Conservation (phyloP, 1,140 invertebrate species). For the Drosophila serrata region DNA sequence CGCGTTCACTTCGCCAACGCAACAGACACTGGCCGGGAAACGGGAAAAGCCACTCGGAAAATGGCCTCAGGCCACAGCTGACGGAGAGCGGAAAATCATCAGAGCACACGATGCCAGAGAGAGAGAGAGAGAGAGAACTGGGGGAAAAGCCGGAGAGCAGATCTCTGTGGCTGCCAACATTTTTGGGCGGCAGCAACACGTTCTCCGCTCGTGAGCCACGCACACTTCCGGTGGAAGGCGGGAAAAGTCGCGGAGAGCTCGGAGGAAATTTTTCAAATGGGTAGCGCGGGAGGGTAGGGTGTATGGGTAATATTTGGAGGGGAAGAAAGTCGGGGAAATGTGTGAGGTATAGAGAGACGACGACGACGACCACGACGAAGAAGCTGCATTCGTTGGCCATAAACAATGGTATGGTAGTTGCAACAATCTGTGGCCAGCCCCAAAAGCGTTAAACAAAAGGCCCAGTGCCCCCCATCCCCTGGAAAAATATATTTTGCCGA, state of each 20-base stretch:
- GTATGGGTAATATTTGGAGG: neutral
- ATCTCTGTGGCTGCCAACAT: conserved; percentile 37
- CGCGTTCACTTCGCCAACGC: conserved; percentile 78
- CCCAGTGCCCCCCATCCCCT: conserved; percentile 3
- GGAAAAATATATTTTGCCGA: neutral
- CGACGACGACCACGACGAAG: neutral
- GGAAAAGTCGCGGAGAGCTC: conserved; percentile 5
- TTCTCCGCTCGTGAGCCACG: conserved; percentile 49
- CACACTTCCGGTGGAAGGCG: conserved; percentile 67
- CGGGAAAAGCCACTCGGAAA: conserved; percentile 41
- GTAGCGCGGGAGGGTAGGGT: neutral
- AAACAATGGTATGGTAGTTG: conserved; percentile 75
- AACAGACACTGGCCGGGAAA: conserved; percentile 78
- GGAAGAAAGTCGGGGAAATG: conserved; percentile 1
- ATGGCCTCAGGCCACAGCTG: conserved; percentile 42
- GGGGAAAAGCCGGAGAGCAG: conserved; percentile 22
- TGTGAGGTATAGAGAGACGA: neutral
- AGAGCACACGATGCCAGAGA: neutral
- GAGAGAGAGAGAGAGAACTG: conserved; percentile 2
- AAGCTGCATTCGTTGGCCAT: conserved; percentile 53
- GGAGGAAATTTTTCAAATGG: conserved; percentile 6
- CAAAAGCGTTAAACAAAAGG: conserved; percentile 50
- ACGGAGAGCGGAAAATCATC: neutral
- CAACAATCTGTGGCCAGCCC: conserved; percentile 70
- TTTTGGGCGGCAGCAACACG: conserved; percentile 29